Evolutionary conservation across 2,888 invertebrate genomes (phyloP).

Genomic region (Erynnis tages): DNA sequence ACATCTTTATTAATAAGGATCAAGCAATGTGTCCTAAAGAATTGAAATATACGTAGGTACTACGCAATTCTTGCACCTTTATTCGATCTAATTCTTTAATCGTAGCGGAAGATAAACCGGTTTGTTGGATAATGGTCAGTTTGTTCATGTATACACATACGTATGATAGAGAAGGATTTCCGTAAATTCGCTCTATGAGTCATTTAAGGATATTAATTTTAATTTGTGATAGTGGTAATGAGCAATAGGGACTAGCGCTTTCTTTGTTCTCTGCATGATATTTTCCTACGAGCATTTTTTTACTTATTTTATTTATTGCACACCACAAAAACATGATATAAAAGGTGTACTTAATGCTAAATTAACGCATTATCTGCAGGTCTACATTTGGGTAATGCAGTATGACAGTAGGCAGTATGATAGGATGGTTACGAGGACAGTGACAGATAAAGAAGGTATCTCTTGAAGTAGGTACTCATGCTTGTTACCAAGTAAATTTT

Average conservation of each 20-base stretch:
- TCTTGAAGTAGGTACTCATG: too few species aligned
- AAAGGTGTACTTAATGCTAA: too few species aligned
- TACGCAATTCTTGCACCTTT: slow-evolving; percentile 2
- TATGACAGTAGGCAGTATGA: too few species aligned
- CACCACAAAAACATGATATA: too few species aligned
- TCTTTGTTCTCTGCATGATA: background rate
- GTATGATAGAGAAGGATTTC: slow-evolving; percentile 19
- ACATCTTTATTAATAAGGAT: background rate
- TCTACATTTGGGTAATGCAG: too few species aligned
- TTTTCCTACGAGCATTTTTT: background rate
- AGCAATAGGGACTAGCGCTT: background rate
- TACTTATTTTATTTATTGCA: too few species aligned
- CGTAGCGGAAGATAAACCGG: slow-evolving; percentile 16
- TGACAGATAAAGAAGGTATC: too few species aligned
- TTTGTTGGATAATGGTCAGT: background rate
- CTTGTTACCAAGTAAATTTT: too few species aligned
- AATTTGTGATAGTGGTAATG: slow-evolving; percentile 1
- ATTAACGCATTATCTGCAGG: too few species aligned
- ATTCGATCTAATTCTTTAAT: slow-evolving; percentile 8
- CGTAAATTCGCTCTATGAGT: slow-evolving; percentile 18
- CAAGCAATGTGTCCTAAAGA: background rate
- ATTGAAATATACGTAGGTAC: background rate
- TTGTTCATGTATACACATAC: background rate
- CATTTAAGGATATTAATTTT: slow-evolving; percentile 10
- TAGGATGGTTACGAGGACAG: too few species aligned